Evolutionary conservation across 2,888 invertebrate genomes (phyloP).

Genomic region (Drosophila mettleri): DNA sequence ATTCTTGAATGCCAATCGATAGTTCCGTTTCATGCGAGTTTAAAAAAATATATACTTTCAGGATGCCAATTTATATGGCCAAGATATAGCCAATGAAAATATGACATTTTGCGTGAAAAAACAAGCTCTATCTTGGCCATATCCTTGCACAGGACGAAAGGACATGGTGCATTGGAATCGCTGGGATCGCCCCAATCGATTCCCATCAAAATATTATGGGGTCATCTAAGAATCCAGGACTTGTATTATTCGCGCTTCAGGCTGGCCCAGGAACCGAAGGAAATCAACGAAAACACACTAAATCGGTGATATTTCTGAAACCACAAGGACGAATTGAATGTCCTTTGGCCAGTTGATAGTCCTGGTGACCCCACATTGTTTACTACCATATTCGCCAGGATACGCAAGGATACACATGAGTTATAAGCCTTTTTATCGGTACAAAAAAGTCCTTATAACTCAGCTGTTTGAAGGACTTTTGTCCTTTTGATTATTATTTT

Average conservation of each 20-base stretch:
- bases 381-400: background rate
- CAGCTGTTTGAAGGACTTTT: background rate
- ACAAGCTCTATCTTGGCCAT: background rate
- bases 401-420: background rate
- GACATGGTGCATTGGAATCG: background rate
- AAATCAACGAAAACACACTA: background rate
- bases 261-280: background rate
- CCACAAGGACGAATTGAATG: background rate
- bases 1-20: background rate
- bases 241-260: background rate
- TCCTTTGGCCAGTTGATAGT: constrained; percentile 3
- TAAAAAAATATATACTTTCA: background rate
- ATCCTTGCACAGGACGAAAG: background rate
- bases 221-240: constrained; percentile 4
- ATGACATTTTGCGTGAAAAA: background rate
- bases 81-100: background rate
- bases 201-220: background rate
- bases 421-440: background rate
- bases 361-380: background rate
- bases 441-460: background rate
- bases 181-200: background rate
- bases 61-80: background rate
- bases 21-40: background rate
- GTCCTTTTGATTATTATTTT: background rate
- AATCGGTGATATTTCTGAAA: background rate